Percentiles rank a stretch among this genome's conserved stretches.
Conservation (phyloP, 64 coral and sea anemone species). For the Montipora capricornis region DNA sequence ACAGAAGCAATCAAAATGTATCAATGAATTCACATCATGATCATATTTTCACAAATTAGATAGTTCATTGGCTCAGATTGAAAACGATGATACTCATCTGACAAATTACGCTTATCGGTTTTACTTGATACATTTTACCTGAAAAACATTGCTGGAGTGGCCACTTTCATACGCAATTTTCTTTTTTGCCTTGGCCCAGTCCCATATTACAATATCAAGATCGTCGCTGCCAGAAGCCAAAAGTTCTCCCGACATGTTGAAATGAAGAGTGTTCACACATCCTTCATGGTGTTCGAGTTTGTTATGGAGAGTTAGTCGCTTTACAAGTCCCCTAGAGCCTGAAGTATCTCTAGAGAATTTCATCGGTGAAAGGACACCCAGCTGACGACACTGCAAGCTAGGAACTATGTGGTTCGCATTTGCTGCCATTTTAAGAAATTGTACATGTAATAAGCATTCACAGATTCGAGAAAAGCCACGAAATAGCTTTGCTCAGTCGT, state of each 20-base stretch:
- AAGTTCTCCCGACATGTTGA: slow-evolving; percentile 83
- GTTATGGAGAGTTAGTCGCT: slow-evolving; percentile 77
- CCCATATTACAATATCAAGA: slow-evolving; percentile 95
- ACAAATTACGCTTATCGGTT: background rate
- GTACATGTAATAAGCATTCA: background rate
- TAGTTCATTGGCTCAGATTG: background rate
- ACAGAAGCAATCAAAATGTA: slow-evolving; percentile 3
- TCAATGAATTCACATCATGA: too few species aligned
- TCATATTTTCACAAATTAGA: background rate
- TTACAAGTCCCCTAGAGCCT: slow-evolving; percentile 81
- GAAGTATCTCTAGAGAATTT: slow-evolving; percentile 82
- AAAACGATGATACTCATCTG: background rate
- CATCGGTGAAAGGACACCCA: slow-evolving; percentile 75
- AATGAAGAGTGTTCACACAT: slow-evolving; percentile 98
- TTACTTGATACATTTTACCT: slow-evolving; percentile 56
- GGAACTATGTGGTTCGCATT: slow-evolving; percentile 47
- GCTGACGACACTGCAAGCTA: slow-evolving; percentile 76
- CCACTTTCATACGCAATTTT: slow-evolving; percentile 93
- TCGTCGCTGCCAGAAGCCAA: slow-evolving; percentile 98
- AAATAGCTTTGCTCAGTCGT: slow-evolving; percentile 9
- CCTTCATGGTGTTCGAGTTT: slow-evolving; percentile 90
- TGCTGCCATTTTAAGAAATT: slow-evolving; percentile 74
- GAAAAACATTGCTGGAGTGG: slow-evolving; percentile 97
- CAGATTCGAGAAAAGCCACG: background rate
- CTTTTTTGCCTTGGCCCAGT: slow-evolving; percentile 97